Conservation (phyloP, 1,140 invertebrate genomes). For the Ptiloglossa arizonensis region DNA sequence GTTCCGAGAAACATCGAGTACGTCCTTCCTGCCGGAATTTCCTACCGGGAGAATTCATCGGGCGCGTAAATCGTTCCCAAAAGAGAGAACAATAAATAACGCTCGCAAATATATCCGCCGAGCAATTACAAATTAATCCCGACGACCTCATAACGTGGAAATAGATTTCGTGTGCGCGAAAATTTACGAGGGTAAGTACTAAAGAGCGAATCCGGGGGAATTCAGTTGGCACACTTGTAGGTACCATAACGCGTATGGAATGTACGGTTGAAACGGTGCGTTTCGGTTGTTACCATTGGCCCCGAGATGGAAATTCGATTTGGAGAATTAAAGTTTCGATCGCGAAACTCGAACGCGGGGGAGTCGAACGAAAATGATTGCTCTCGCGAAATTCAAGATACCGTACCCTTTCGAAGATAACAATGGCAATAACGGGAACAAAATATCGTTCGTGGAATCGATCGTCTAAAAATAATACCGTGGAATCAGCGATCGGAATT, state of each 20-base stretch:
- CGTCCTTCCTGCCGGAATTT: no score
- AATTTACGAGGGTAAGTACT: slow-evolving; percentile 41
- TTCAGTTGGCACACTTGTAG: slow-evolving; percentile 13
- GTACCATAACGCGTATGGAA: background rate
- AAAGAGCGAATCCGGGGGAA: slow-evolving; percentile 1
- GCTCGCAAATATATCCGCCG: slow-evolving; percentile 19
- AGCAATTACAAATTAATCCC: slow-evolving; percentile 40
- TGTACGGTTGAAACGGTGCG: background rate
- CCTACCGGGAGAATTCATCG: background rate
- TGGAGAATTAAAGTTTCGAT: background rate
- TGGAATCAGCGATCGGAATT: no score
- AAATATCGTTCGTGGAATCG: no score
- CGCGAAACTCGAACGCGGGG: background rate
- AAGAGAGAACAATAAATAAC: background rate
- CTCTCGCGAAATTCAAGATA: no score
- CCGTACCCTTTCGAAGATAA: no score
- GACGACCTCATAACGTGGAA: slow-evolving; percentile 45
- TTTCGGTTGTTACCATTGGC: background rate
- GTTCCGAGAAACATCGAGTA: background rate
- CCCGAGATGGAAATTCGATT: background rate
- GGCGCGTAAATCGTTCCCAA: background rate
- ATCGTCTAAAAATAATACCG: no score
- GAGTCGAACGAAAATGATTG: background rate
- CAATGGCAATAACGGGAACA: no score
- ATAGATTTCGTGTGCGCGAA: slow-evolving; percentile 30